These are phyloP conservation scores for Argyresthia goedartella DNA, from an alignment of 2,888 invertebrate genomes.

Conservation along the genomic window DNA sequence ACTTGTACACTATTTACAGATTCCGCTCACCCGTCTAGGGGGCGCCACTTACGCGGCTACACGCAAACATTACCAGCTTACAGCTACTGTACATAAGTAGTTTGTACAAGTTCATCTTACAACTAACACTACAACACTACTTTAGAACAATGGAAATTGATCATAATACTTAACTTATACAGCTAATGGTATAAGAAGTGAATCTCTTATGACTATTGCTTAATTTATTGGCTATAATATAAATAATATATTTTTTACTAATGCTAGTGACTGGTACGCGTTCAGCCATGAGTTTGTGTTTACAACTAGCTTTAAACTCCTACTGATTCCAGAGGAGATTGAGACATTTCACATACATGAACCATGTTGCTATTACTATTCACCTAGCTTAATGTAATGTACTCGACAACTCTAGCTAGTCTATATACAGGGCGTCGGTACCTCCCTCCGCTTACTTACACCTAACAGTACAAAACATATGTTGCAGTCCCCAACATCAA, in stretches of 20 bases:
- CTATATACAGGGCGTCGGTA: background rate
- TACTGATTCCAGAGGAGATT: no score
- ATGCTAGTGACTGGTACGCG: constrained; percentile 60
- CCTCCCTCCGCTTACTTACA: constrained; percentile 9
- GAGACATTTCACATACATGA: no score
- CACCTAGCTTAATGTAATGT: no score
- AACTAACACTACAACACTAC: constrained; percentile 43
- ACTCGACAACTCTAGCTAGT: no score
- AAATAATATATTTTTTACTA: constrained; percentile 49
- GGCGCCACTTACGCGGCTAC: constrained; percentile 12
- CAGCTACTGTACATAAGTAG: constrained; percentile 58
- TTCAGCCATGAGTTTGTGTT: constrained; percentile 48
- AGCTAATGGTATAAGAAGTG: constrained; percentile 61
- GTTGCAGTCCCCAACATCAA: background rate
- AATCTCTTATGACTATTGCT: constrained; percentile 55
- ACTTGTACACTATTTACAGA: constrained; percentile 65
- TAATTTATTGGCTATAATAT: constrained; percentile 52
- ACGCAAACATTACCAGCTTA: constrained; percentile 21
- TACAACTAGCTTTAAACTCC: constrained; percentile 5
- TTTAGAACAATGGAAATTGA: constrained; percentile 65
- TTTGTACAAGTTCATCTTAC: constrained; percentile 63
- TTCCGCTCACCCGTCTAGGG: constrained; percentile 21
- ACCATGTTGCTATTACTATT: no score
- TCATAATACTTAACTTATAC: constrained; percentile 68
- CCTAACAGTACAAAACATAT: background rate